Evolutionary conservation across 2,113 vertebrate species (phyloP), one percentile per base, ranked within the genome.

Genomic region (Rhinoderma darwinii): DNA sequence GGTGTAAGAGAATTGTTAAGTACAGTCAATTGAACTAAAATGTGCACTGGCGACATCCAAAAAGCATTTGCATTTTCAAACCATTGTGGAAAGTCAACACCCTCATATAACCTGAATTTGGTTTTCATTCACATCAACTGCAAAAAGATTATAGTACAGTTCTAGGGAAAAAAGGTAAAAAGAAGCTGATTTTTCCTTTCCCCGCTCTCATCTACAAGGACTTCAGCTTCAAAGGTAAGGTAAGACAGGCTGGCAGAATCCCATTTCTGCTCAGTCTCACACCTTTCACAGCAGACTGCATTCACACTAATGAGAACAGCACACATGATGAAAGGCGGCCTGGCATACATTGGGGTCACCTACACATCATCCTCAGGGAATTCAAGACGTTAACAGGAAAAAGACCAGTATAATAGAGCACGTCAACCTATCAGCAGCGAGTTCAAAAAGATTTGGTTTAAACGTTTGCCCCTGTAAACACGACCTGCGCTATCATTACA

Each of bases 291-390:
- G 68, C 35, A 72, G 68, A 72, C 68, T 39, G 63, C 47, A 37
- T 56, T 35, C 25, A 37, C 63, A 73, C 84, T 86, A 86, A 86
- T 86, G 84, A 86, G 84, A 81, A 70, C 50, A 5, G 77, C 17
- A 15, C 6, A 63, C 72, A 47, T 5, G 20, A 61, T 80, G 35
- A 81, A 73, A 80, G 17, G 15, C 22, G 77, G 73, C 84, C 84
- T 47, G 1, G 56, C 78, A 10, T 54, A 73, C 63, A 20, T 18
- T 32, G 43, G 68, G 77, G 63, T 81, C 79, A 87, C 56, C 77
- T 82, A 43, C 12, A 73, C 68, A 22, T 54, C 44, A 18, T 73
- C 61, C 35, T 44, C 25, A 66, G 59, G 56, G 79, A 43, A 82
- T 44, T 11, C 0, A 51, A 54, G 30, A n/a, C 20, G 56, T 59